A percentile compares a stretch with the other conserved stretches of the same genome.
Evolutionary conservation across 2,797 vertebrate species (phyloP).

Genomic region (Tamandua tetradactyla): DNA sequence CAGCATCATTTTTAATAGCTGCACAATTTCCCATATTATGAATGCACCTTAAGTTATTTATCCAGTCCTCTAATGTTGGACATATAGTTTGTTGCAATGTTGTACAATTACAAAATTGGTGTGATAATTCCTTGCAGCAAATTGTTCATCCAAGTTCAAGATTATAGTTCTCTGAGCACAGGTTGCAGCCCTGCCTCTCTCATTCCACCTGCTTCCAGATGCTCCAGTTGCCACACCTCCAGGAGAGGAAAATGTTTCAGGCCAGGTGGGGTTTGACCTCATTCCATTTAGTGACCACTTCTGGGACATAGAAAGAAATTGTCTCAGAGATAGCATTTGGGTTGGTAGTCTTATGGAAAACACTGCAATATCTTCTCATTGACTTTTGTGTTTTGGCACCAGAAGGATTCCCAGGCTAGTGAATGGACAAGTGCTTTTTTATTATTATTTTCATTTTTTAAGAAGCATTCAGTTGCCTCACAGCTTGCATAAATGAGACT

Average conservation of each 20-base stretch:
- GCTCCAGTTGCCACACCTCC: background rate
- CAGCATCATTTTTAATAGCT: background rate
- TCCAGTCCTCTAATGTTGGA: background rate
- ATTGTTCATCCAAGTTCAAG: background rate
- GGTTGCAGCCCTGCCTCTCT: background rate
- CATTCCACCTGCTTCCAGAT: background rate
- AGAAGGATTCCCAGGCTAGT: background rate
- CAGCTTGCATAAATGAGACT: background rate
- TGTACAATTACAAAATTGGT: background rate
- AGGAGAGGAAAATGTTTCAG: background rate
- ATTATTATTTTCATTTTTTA: background rate
- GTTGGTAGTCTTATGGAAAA: background rate
- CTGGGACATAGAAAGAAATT: background rate
- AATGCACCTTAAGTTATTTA: background rate
- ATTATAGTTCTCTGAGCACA: background rate
- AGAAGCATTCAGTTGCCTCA: background rate
- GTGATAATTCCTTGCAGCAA: background rate
- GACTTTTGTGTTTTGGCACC: background rate
- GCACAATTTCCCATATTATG: background rate
- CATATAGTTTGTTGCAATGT: background rate
- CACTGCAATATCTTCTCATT: background rate
- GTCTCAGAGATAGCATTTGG: background rate
- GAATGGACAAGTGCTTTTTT: background rate
- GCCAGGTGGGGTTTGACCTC: background rate
- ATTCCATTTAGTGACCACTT: background rate